Evolutionary conservation across 2,113 vertebrate genomes (phyloP), one percentile per base, ranked within the genome.

Genomic region (Lasiurus borealis): DNA sequence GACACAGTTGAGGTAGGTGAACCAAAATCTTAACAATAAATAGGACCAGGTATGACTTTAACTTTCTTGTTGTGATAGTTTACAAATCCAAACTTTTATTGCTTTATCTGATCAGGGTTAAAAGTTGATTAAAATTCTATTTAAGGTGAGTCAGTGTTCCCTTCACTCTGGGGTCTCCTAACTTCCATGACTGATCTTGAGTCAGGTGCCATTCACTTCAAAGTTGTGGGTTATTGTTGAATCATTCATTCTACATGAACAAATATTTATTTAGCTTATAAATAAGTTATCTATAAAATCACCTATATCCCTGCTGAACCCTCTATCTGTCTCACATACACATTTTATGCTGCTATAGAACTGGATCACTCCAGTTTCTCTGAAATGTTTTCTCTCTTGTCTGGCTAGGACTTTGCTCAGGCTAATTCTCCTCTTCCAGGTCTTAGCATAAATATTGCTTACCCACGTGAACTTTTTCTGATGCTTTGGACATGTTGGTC

Each of bases 1-100:
- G 34, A 93, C 64, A 29, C 1, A 80, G 15, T 88, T 50, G 21
- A 34, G 34, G 1, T 85, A 66, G 3, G 18, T 54, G 21, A 95
- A 64, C 69, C 34, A 75, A 95, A 88, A 76, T 69, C 18, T 72
- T 86, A 82, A 72, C 54, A 29, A 8, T 48, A 62, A 96, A n/a
- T 31, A 59, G 11, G 8, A 57, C 89, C 18, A 50, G 5, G n/a
- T 23, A 40, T 93, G 85, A 72, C 69, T 66, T 87, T 68, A 71
- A 82, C 3, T 92, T 83, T 64, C 29, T 88, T 52, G 62, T 52
- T 64, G 44, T 86, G 5, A n/a, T 52, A 85, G 34, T 95, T 90
- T 88, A 34, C 46, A 88, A 75, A 64, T 4, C 6, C 85, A 88
- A 76, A 40, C 11, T 6, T 80, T 1, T 27, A 40, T 88, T 78